Evolutionary conservation across 2,888 invertebrate species (phyloP), one percentile per base, ranked within the genome.

Genomic region (Amorpha juglandis): DNA sequence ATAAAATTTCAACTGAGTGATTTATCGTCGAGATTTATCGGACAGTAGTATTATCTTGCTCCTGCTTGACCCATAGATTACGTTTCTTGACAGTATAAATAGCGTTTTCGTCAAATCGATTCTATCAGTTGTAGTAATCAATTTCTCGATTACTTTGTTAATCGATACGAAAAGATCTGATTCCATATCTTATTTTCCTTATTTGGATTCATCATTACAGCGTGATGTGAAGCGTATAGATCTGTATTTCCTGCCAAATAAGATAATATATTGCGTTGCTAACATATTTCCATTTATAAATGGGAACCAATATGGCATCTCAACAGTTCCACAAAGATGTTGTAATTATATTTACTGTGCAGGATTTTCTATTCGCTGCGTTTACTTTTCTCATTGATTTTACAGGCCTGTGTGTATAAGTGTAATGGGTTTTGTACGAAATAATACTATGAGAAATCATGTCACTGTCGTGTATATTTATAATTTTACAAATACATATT

Each of bases 331-430:
- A 42, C 42, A 58, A 58, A 38, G 58, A 9, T 11, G 38, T 42
- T 38, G 53, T 55, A 58, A 42, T 58, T 19, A 19, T 58, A 42
- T 58, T 58, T 58, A 38, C 38, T 58, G 38, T 16, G 38, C 16
- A 12, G 42, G 42, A 42, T 42, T 58, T 58, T 58, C 58, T 58
- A 16, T 11, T 33, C 14, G 27, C 38, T 38, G 42, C 19, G 7
- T 58, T 58, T 19, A 11, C 58, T 42, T 58, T 58, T 6, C 11
- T 38, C 55, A 38, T 38, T 58, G 19, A 19, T 19, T 11, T 58
- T 55, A 55, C n/a, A 53, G 2, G 9, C 35, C 6, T 38, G n/a
- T 6, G 12, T 42, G 38, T 58, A 42, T 27, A 2, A 27, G 35
- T 53, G 19, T 58, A 58, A 42, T 58, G 38, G 19, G 58, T 9